These are phyloP conservation scores for Clivina fossor DNA, from an alignment of 2,888 invertebrate species.

Conservation along the genomic window DNA sequence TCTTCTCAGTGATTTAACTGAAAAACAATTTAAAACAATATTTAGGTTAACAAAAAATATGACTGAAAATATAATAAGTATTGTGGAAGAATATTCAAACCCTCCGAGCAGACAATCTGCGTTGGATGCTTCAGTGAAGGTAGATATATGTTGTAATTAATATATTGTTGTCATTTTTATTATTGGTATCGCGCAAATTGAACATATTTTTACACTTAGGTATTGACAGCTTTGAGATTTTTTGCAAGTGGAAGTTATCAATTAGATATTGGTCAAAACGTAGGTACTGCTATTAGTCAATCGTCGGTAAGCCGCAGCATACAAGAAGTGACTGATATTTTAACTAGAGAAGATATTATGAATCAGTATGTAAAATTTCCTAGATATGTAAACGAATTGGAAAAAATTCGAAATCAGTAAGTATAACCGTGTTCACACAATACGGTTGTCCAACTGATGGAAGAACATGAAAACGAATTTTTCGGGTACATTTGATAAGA, in stretches of 20 bases:
- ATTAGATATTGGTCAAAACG: slow-evolving; percentile 18
- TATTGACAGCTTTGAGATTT: slow-evolving; percentile 28
- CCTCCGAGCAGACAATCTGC: neutral
- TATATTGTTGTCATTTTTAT: too few relatives aligned
- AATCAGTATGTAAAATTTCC: slow-evolving; percentile 30
- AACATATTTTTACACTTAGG: too few relatives aligned
- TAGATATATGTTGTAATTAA: too few relatives aligned
- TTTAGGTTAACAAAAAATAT: too few relatives aligned
- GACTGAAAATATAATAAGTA: neutral
- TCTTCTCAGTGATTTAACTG: too few relatives aligned
- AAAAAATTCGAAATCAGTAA: too few relatives aligned
- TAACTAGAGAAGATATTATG: slow-evolving; percentile 26
- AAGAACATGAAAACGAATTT: too few relatives aligned
- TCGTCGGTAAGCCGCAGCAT: slow-evolving; percentile 28
- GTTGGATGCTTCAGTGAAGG: neutral
- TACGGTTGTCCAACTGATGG: too few relatives aligned
- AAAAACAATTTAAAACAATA: too few relatives aligned
- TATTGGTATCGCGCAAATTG: too few relatives aligned
- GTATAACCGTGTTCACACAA: too few relatives aligned
- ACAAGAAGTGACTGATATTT: slow-evolving; percentile 11
- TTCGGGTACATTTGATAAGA: too few relatives aligned
- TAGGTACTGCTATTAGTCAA: slow-evolving; percentile 22
- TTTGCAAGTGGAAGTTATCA: slow-evolving; percentile 28
- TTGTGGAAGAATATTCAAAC: neutral
- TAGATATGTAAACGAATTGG: slow-evolving; percentile 21